Conservation (phyloP, 2,888 invertebrate species). For the Sarcophaga caerulescens region DNA sequence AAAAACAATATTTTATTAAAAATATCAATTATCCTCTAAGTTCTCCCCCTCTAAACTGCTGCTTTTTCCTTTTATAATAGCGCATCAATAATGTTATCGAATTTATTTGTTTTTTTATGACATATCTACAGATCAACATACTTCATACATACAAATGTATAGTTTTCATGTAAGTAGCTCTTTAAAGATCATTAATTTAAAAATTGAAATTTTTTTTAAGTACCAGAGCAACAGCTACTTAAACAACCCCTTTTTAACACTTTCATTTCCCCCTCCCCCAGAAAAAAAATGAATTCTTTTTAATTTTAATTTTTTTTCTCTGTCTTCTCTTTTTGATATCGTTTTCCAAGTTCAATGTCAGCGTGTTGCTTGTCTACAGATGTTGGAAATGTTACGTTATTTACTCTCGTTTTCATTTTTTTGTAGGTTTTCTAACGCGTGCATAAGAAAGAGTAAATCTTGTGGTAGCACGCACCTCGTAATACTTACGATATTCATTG, state of each 20-base stretch:
- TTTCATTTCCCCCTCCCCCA: conserved; percentile 11
- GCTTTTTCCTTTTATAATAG: too few relatives aligned
- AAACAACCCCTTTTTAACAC: conserved; percentile 64
- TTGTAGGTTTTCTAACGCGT: conserved; percentile 32
- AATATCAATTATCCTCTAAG: too few relatives aligned
- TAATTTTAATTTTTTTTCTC: background rate
- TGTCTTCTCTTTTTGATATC: conserved; percentile 7
- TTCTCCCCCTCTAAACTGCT: too few relatives aligned
- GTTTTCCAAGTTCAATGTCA: conserved; percentile 60
- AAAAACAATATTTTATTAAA: too few relatives aligned
- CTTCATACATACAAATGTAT: background rate
- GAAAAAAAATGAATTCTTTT: background rate
- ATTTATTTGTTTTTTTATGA: conserved; percentile 42
- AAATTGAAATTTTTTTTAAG: conserved; percentile 30
- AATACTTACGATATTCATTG: background rate
- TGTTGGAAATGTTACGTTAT: conserved; percentile 12
- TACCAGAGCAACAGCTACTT: conserved; percentile 9
- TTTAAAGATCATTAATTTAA: conserved; percentile 55
- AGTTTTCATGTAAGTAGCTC: conserved; percentile 49
- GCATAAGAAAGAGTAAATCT: conserved; percentile 48
- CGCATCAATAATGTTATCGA: conserved; percentile 30
- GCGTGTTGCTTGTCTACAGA: conserved; percentile 27
- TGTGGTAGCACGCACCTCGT: conserved; percentile 53
- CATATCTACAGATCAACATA: background rate
- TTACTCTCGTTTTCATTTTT: background rate